Evolutionary conservation across 92 coral and sea anemone species (phyloP).

Genomic region (Nematostella vectensis): DNA sequence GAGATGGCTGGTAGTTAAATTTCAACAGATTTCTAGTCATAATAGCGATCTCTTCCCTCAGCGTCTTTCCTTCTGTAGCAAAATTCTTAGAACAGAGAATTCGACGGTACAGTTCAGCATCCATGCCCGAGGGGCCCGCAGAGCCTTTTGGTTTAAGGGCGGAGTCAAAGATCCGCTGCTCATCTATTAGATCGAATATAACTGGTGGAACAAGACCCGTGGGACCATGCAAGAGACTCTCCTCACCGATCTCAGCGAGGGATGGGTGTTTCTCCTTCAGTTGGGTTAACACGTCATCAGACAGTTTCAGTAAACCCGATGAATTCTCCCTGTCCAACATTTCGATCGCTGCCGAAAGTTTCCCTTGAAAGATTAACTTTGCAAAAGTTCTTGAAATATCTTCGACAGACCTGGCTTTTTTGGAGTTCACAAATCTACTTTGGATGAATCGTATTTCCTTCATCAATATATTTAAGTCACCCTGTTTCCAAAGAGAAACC

Average conservation of each 20-base stretch:
- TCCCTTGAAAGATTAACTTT: too few species aligned
- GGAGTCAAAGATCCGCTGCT: too few species aligned
- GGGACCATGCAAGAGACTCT: constrained; percentile 31
- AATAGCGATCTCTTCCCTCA: constrained; percentile 27
- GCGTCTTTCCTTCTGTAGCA: constrained; percentile 13
- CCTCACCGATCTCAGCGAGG: constrained; percentile 27
- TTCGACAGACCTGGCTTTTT: too few species aligned
- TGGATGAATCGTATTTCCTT: too few species aligned
- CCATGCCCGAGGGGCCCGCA: too few species aligned
- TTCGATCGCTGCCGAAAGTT: constrained; percentile 43
- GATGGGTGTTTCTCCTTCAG: constrained; percentile 32
- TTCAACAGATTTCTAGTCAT: constrained; percentile 19
- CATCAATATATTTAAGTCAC: too few species aligned
- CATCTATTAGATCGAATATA: constrained; percentile 23
- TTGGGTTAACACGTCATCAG: constrained; percentile 19
- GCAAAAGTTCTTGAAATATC: too few species aligned
- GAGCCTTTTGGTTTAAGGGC: constrained; percentile 25
- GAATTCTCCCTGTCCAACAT: constrained; percentile 35
- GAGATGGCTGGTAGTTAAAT: constrained; percentile 5
- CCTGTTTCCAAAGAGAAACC: too few species aligned
- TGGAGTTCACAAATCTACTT: too few species aligned
- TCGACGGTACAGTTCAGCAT: constrained; percentile 32
- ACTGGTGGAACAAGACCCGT: constrained; percentile 25
- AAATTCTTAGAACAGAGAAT: constrained; percentile 35
- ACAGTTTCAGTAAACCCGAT: constrained; percentile 15